Evolutionary conservation across 2,888 invertebrate species (phyloP).

Genomic region (Oasisia sp.): DNA sequence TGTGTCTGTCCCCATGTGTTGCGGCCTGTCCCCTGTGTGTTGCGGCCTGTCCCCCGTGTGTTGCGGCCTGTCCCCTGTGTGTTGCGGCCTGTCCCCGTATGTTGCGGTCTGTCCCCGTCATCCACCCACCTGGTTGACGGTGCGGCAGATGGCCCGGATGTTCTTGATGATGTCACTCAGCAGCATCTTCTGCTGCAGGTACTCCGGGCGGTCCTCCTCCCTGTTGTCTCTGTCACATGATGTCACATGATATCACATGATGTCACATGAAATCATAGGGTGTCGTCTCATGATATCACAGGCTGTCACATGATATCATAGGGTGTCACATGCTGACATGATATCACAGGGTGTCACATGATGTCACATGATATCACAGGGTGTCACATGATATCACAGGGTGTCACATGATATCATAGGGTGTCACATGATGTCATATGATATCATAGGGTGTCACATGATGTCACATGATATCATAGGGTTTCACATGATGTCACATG

Average conservation of each 20-base stretch:
- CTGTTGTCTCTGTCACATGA: constrained; percentile 21
- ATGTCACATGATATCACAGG: background rate
- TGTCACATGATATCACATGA: background rate
- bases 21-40: no score
- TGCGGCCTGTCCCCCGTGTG: background rate
- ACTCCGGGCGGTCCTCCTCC: constrained; percentile 25
- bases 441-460: background rate
- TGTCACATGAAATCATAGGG: no score
- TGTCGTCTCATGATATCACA: no score
- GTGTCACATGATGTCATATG: background rate
- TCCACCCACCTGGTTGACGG: constrained; percentile 71
- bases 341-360: no score
- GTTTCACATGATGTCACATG: background rate
- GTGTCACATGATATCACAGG: background rate
- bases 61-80: background rate
- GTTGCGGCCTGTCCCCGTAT: no score
- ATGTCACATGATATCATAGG: background rate
- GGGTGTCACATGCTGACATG: background rate
- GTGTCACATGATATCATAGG: background rate
- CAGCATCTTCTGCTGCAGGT: constrained; percentile 53
- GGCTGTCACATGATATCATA: background rate
- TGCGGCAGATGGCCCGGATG: constrained; percentile 73
- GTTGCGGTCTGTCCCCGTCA: no score
- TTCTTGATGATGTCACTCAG: constrained; percentile 67
- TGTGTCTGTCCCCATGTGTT: background rate